Conservation (phyloP, 2,113 vertebrate genomes). For the Coracopsis vasa region DNA sequence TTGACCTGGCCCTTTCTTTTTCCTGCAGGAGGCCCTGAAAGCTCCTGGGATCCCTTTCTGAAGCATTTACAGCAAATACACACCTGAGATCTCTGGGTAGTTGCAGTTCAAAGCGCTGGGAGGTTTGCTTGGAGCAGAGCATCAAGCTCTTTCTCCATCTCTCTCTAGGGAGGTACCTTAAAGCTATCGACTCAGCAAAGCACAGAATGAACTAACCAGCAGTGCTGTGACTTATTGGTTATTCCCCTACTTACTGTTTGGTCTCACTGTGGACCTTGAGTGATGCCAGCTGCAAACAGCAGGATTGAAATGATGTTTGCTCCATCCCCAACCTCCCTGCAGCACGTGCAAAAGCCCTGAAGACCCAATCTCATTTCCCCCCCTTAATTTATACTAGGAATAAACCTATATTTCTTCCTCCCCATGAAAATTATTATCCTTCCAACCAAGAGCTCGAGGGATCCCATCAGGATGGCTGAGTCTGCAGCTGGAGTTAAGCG, state of each 20-base stretch:
- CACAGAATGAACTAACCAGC: not conserved
- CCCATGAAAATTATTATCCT: not conserved
- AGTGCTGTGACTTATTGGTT: not conserved
- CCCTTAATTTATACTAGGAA: not conserved
- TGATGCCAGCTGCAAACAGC: not conserved
- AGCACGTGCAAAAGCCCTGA: not conserved
- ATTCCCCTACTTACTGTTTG: not conserved
- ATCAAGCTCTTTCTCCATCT: not conserved
- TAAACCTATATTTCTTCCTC: not conserved
- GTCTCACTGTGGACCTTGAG: not conserved
- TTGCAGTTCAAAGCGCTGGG: not conserved
- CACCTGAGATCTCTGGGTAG: not conserved
- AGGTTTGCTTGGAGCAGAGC: not conserved
- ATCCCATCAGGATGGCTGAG: not conserved
- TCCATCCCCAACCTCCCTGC: not conserved
- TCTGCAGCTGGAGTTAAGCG: not conserved
- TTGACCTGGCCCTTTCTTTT: accelerated
- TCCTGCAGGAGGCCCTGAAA: not conserved
- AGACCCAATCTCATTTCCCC: not conserved
- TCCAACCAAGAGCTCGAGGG: not conserved
- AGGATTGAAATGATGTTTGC: not conserved
- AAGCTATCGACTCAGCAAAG: not conserved
- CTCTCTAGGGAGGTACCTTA: not conserved
- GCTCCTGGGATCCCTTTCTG: not conserved
- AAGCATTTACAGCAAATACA: not conserved